These are phyloP conservation scores for Pterocles orientalis DNA, from an alignment of 2,113 vertebrate genomes.

Conservation along the genomic window DNA sequence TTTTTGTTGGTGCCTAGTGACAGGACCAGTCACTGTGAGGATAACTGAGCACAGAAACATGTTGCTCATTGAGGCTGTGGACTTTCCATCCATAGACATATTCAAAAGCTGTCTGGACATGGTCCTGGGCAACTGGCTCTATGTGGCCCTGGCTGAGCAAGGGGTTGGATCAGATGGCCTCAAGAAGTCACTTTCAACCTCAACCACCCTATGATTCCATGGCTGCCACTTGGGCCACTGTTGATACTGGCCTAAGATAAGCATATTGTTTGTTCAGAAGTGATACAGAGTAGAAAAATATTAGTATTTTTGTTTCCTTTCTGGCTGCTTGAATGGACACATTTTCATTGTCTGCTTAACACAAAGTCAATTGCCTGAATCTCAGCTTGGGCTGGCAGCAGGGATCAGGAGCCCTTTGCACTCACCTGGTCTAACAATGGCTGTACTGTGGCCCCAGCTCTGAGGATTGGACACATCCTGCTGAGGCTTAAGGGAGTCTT, in stretches of 20 bases:
- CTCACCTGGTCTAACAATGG: neutral
- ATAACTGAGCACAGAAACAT: neutral
- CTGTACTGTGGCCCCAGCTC: neutral
- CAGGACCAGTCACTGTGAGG: neutral
- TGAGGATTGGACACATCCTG: neutral
- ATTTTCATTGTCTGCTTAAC: neutral
- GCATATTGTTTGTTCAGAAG: neutral
- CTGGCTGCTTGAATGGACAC: neutral
- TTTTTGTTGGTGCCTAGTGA: neutral
- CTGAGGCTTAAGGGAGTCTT: neutral
- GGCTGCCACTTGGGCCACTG: neutral
- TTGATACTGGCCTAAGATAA: neutral
- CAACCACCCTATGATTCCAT: neutral
- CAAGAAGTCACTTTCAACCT: neutral
- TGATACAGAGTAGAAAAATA: neutral
- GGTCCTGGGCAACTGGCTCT: neutral
- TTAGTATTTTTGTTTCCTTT: neutral
- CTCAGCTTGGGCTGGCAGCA: neutral
- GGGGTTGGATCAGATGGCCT: neutral
- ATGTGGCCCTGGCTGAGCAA: neutral
- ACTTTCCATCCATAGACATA: neutral
- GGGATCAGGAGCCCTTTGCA: neutral
- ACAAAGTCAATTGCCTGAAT: neutral
- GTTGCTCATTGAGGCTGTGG: neutral
- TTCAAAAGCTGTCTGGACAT: neutral